phyloP scores from a whole-genome alignment of 2,888 invertebrate genomes.

The Drosophila demipolita region DNA sequence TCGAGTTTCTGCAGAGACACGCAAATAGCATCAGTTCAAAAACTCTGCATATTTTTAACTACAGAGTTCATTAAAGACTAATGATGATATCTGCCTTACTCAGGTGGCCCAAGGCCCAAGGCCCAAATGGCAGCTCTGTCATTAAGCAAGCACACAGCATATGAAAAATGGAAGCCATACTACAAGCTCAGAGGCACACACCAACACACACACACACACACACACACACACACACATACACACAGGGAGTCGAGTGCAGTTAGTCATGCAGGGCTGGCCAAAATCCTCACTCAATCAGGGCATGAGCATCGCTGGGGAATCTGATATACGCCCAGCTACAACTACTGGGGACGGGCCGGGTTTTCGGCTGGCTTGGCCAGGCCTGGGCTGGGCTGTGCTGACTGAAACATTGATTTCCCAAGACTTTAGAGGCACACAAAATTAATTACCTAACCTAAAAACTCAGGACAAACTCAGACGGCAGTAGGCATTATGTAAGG shows the following conservation, averaged over 20 bases:
- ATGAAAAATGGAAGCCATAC: slow-evolving; percentile 70
- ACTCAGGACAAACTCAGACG: slow-evolving; percentile 47
- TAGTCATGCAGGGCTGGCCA: slow-evolving; percentile 27
- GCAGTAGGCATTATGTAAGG: slow-evolving; percentile 55
- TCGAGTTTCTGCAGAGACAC: neutral
- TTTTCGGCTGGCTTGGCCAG: slow-evolving; percentile 1
- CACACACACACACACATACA: slow-evolving; percentile 9
- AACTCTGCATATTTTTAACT: slow-evolving; percentile 1
- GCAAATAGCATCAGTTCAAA: neutral
- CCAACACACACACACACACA: slow-evolving; percentile 23
- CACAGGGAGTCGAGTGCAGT: slow-evolving; percentile 21
- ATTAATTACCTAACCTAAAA: slow-evolving; percentile 80
- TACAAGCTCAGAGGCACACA: slow-evolving; percentile 20
- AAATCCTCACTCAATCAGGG: slow-evolving; percentile 64
- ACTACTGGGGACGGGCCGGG: neutral
- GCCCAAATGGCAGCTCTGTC: slow-evolving; percentile 55
- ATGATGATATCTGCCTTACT: slow-evolving; percentile 48
- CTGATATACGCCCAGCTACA: slow-evolving; percentile 23
- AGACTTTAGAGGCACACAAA: slow-evolving; percentile 75
- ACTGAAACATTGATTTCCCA: slow-evolving; percentile 77
- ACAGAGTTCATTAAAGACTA: slow-evolving; percentile 61
- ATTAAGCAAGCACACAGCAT: slow-evolving; percentile 64
- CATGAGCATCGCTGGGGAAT: slow-evolving; percentile 60
- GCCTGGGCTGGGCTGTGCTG: slow-evolving; percentile 24
- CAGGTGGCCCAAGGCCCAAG: slow-evolving; percentile 45